Evolutionary conservation across 2,797 vertebrate genomes (phyloP).

Genomic region (Podarcis siculus): DNA sequence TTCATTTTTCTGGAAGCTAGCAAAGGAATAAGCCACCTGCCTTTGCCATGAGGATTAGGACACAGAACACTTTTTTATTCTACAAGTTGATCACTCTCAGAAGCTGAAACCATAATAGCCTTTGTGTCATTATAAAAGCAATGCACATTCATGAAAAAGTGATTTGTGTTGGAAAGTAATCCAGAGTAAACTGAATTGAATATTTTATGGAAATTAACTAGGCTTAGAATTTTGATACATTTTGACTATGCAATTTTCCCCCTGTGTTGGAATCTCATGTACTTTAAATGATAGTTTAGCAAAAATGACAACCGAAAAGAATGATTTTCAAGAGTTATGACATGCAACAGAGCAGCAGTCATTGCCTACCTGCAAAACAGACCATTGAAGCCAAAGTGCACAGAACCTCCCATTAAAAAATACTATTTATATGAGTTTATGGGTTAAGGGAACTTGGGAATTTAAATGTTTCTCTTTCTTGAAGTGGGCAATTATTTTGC

Average conservation of each 20-base stretch:
- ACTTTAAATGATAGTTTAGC: slow-evolving; percentile 51
- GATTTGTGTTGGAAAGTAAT: slow-evolving; percentile 75
- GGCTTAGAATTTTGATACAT: slow-evolving; percentile 71
- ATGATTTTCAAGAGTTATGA: slow-evolving; percentile 52
- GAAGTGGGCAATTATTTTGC: slow-evolving; percentile 42
- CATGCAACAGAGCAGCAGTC: slow-evolving; percentile 44
- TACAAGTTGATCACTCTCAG: slow-evolving; percentile 65
- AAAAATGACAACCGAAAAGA: slow-evolving; percentile 59
- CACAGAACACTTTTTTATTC: slow-evolving; percentile 65
- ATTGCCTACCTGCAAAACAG: slow-evolving; percentile 44
- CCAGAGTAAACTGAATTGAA: slow-evolving; percentile 67
- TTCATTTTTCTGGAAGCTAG: slow-evolving; percentile 46
- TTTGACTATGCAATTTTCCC: slow-evolving; percentile 58
- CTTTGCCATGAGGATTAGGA: slow-evolving; percentile 61
- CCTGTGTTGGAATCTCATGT: not conserved
- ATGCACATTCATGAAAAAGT: slow-evolving; percentile 55
- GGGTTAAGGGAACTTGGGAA: slow-evolving; percentile 63
- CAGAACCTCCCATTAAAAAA: slow-evolving; percentile 52
- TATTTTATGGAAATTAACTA: slow-evolving; percentile 79
- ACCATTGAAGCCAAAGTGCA: slow-evolving; percentile 35
- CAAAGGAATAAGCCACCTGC: slow-evolving; percentile 55
- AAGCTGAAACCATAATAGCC: slow-evolving; percentile 64
- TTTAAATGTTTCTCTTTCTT: slow-evolving; percentile 62
- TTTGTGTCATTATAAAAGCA: slow-evolving; percentile 63
- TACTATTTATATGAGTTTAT: slow-evolving; percentile 51